Evolutionary conservation across 2,113 vertebrate species (phyloP).

Genomic region (Bufo gargarizans): DNA sequence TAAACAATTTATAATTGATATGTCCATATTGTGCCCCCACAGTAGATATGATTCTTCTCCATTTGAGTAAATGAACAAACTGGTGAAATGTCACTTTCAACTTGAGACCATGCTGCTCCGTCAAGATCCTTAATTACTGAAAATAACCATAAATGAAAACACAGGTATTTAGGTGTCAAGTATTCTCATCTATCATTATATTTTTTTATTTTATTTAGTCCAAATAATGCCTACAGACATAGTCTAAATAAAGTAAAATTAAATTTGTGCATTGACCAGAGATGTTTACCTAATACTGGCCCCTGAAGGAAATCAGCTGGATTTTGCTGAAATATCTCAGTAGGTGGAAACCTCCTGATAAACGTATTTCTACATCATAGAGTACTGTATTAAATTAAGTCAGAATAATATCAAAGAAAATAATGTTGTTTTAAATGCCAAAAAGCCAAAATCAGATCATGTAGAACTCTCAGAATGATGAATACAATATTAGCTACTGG

Average conservation of each 20-base stretch:
- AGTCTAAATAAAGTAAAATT: neutral
- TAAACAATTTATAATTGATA: neutral
- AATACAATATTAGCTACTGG: no score
- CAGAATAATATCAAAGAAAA: no score
- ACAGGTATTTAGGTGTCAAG: neutral
- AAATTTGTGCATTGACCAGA: neutral
- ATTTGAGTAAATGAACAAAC: slow-evolving; percentile 22
- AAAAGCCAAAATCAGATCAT: no score
- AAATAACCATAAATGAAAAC: slow-evolving; percentile 17
- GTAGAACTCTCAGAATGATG: no score
- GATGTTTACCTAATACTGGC: no score
- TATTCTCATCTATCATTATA: neutral
- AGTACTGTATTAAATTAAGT: no score
- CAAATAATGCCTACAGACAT: neutral
- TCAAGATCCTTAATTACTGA: slow-evolving; percentile 21
- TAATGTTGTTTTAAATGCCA: no score
- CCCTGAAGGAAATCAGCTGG: no score
- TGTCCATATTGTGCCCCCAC: no score
- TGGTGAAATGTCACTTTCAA: slow-evolving; percentile 3
- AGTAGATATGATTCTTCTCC: neutral
- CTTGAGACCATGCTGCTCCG: neutral
- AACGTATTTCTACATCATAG: no score
- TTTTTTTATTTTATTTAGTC: neutral
- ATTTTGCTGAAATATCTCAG: neutral
- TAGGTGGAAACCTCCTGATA: neutral